These are phyloP conservation scores for Macquaria ambigua DNA, from an alignment of 2,113 vertebrate genomes.

Conservation along the genomic window DNA sequence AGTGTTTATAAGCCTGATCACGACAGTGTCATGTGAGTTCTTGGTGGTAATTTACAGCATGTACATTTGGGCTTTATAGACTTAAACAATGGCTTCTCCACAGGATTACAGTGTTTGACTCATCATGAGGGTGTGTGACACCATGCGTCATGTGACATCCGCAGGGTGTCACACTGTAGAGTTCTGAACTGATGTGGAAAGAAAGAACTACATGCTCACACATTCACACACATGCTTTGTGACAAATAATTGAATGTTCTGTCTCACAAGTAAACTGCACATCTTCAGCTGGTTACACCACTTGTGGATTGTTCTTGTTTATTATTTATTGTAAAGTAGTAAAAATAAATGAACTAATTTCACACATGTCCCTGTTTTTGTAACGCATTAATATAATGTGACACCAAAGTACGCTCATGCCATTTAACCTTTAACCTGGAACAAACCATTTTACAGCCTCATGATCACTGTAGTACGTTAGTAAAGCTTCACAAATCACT, in stretches of 20 bases:
- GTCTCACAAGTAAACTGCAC: not conserved
- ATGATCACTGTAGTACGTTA: not conserved
- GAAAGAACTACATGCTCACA: not conserved
- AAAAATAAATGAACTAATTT: slow-evolving; percentile 9
- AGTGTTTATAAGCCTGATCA: slow-evolving; percentile 15
- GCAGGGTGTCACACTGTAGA: not conserved
- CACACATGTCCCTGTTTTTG: slow-evolving; percentile 5
- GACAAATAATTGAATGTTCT: not conserved
- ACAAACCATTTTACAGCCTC: not conserved
- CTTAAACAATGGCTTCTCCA: slow-evolving; percentile 22
- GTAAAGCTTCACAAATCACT: not conserved
- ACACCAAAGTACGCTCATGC: not conserved
- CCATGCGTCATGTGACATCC: slow-evolving; percentile 29
- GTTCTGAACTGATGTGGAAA: not conserved
- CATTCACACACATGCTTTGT: not conserved
- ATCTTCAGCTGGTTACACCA: not conserved
- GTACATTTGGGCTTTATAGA: not conserved
- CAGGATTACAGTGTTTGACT: slow-evolving; percentile 23
- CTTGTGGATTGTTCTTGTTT: slow-evolving; percentile 2
- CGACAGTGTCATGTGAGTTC: slow-evolving; percentile 13
- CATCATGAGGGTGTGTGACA: slow-evolving; percentile 30
- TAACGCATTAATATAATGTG: not conserved
- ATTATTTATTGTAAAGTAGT: slow-evolving; percentile 36
- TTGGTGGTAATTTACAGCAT: slow-evolving; percentile 3
- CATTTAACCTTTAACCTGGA: slow-evolving; percentile 22